A percentile compares a stretch with the other conserved stretches of the same genome.
phyloP scores from a whole-genome alignment of 2,113 vertebrate genomes.

The Chitala chitala region DNA sequence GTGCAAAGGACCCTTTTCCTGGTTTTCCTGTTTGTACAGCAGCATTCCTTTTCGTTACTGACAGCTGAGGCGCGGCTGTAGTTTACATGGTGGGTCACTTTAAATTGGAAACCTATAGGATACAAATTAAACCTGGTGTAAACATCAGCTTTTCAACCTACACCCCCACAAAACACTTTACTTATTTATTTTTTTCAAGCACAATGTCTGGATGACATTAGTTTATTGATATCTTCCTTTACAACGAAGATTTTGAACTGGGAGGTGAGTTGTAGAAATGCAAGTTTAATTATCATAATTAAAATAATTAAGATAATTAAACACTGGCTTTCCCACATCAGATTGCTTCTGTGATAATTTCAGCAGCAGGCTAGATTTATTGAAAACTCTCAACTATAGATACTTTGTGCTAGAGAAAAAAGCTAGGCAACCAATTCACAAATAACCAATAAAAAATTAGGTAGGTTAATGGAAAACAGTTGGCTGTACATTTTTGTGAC shows the following conservation, averaged over 20 bases:
- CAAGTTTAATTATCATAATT: constrained; percentile 61
- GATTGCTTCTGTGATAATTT: constrained; percentile 55
- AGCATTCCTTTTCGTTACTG: not conserved
- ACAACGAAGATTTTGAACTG: constrained; percentile 34
- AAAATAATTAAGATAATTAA: constrained; percentile 65
- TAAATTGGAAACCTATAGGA: not conserved
- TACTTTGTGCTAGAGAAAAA: constrained; percentile 55
- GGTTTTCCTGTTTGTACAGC: no score
- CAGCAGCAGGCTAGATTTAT: constrained; percentile 41
- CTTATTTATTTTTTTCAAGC: not conserved
- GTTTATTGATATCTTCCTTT: constrained; percentile 43
- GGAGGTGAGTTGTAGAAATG: constrained; percentile 33
- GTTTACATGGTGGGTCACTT: not conserved
- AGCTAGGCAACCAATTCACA: constrained; percentile 63
- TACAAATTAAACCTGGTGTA: not conserved
- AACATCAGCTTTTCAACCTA: not conserved
- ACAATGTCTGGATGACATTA: constrained; percentile 31
- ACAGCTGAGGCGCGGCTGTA: not conserved
- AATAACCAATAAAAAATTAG: constrained; percentile 66
- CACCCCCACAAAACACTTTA: not conserved
- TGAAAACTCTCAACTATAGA: constrained; percentile 45
- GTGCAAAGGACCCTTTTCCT: no score
- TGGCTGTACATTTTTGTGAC: constrained; percentile 65
- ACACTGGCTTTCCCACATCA: constrained; percentile 51
- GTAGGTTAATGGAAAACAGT: constrained; percentile 76